Conservation (phyloP, 2,888 invertebrate species). For the Eupeodes latifasciatus region DNA sequence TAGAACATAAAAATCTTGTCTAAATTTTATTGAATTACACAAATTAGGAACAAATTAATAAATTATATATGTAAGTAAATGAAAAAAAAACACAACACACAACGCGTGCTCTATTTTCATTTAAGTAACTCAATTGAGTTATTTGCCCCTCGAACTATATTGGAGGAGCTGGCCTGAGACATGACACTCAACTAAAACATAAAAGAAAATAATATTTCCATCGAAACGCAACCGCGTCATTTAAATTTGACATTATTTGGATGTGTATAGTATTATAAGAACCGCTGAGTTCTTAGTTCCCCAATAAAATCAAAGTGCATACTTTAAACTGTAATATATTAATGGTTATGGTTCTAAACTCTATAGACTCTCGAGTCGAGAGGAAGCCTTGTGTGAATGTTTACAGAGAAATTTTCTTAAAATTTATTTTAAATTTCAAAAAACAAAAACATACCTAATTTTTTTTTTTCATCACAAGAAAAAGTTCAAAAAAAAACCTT, state of each 20-base stretch:
- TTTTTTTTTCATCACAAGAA: neutral
- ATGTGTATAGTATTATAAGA: slow-evolving; percentile 11
- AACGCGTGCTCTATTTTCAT: slow-evolving; percentile 37
- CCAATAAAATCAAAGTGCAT: slow-evolving; percentile 56
- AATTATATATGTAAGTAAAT: slow-evolving; percentile 18
- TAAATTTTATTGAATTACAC: neutral
- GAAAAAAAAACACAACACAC: neutral
- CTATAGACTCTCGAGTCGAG: neutral
- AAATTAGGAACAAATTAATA: slow-evolving; percentile 37
- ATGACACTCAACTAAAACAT: slow-evolving; percentile 25
- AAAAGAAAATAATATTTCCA: slow-evolving; percentile 14
- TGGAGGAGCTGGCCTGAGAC: neutral
- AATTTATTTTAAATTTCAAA: slow-evolving; percentile 16
- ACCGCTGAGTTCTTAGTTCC: neutral
- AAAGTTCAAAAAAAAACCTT: slow-evolving; percentile 7
- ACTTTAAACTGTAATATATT: slow-evolving; percentile 19
- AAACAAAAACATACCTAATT: slow-evolving; percentile 16
- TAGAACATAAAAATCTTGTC: neutral
- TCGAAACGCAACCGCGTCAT: neutral
- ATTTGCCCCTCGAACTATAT: neutral
- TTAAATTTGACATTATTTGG: neutral
- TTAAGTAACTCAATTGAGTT: slow-evolving; percentile 4
- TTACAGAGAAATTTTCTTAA: neutral
- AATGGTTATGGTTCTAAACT: neutral
- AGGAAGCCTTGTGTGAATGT: neutral